phyloP scores from a whole-genome alignment of 2,113 vertebrate genomes.

The Philantomba maxwellii region DNA sequence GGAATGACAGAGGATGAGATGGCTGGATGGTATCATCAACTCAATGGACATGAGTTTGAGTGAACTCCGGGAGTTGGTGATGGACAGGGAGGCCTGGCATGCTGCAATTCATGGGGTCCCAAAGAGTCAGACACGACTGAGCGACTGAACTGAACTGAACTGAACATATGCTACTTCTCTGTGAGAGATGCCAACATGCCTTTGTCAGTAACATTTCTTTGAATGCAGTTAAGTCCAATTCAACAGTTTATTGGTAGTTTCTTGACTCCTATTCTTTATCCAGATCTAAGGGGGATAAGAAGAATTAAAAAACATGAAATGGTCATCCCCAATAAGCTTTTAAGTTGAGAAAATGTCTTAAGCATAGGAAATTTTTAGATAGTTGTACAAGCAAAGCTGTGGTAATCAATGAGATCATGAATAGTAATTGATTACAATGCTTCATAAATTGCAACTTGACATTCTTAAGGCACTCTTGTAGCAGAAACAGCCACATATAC shows the following conservation, averaged over 20 bases:
- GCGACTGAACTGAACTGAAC: too few species aligned
- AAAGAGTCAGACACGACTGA: too few species aligned
- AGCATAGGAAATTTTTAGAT: background rate
- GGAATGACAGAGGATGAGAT: too few species aligned
- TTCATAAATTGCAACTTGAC: background rate
- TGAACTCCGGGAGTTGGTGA: too few species aligned
- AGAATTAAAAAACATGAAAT: background rate
- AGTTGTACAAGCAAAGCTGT: background rate
- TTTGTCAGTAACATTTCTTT: background rate
- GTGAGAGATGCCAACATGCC: background rate
- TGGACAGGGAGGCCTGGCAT: too few species aligned
- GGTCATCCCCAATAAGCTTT: background rate
- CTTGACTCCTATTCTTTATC: background rate
- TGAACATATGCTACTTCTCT: background rate
- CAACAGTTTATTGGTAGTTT: background rate
- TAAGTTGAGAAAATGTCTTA: background rate
- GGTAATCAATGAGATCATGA: background rate
- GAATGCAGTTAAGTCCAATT: background rate
- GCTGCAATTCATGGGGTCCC: too few species aligned
- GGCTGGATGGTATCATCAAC: too few species aligned
- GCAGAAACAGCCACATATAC: background rate
- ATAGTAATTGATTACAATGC: background rate
- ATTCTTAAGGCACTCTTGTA: background rate
- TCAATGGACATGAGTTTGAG: accelerated
- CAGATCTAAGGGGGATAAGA: background rate